phyloP scores from a whole-genome alignment of 2,113 vertebrate species.

The Galbula dea region DNA sequence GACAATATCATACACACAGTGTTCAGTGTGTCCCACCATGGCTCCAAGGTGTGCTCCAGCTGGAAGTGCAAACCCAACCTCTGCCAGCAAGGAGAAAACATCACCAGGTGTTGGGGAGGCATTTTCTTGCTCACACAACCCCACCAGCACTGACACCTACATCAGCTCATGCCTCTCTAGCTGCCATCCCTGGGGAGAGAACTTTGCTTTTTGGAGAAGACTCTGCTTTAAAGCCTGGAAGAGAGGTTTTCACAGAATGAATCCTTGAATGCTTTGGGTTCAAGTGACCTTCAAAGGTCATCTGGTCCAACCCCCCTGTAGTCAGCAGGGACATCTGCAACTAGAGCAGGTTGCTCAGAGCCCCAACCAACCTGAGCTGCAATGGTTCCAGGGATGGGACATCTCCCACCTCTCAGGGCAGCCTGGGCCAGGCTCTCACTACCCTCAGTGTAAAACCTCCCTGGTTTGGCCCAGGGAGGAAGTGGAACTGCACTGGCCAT shows the following conservation, averaged over 20 bases:
- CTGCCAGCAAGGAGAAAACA: neutral
- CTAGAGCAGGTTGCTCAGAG: neutral
- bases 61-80: neutral
- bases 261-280: neutral
- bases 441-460: neutral
- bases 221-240: neutral
- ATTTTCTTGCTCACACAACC: neutral
- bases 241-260: too few species aligned
- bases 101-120: fast-evolving
- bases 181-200: neutral
- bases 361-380: neutral
- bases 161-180: too few species aligned
- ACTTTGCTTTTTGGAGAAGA: neutral
- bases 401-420: neutral
- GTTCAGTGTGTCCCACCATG: fast-evolving
- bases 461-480: neutral
- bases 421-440: neutral
- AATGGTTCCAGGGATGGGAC: neutral
- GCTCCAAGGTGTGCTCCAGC: neutral
- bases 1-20: neutral
- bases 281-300: neutral
- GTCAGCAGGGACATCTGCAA: neutral
- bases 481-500: neutral
- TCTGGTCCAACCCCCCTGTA: neutral
- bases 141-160: neutral